phyloP scores from a whole-genome alignment of 1,140 invertebrate genomes.

The Tachypleus tridentatus region DNA sequence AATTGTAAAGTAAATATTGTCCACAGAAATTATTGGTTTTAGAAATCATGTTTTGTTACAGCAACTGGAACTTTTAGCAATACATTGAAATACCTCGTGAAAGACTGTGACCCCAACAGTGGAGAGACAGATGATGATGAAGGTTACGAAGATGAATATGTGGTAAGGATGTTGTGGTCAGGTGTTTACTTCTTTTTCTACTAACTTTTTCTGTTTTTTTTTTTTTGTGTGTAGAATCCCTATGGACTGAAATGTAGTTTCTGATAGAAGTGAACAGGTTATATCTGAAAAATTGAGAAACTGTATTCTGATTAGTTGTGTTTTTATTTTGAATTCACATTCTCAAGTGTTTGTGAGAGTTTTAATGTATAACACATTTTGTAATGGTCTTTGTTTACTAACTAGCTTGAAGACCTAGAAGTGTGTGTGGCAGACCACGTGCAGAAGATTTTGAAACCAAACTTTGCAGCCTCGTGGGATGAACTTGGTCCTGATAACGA shows the following conservation, averaged over 20 bases:
- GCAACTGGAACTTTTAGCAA: constrained; percentile 53
- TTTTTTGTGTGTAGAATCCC: too few relatives aligned
- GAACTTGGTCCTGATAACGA: constrained; percentile 64
- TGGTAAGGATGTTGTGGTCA: constrained; percentile 38
- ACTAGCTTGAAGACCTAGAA: constrained; percentile 82
- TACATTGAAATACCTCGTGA: constrained; percentile 82
- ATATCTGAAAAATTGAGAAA: too few relatives aligned
- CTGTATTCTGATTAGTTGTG: neutral
- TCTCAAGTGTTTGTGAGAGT: neutral
- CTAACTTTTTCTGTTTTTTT: too few relatives aligned
- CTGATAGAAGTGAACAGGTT: too few relatives aligned
- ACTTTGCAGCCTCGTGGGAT: constrained; percentile 49
- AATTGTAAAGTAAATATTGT: too few relatives aligned
- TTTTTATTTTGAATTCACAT: constrained; percentile 12
- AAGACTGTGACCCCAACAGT: constrained; percentile 91
- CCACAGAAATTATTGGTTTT: too few relatives aligned
- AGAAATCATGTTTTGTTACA: constrained; percentile 3
- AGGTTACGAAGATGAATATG: constrained; percentile 61
- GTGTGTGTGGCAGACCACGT: constrained; percentile 82
- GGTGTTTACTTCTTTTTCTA: too few relatives aligned
- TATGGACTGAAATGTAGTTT: too few relatives aligned
- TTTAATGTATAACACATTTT: constrained; percentile 3
- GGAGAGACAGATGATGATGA: constrained; percentile 86
- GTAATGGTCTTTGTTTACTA: neutral
- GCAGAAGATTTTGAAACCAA: constrained; percentile 62